phyloP scores from a whole-genome alignment of 1,140 invertebrate species.

The Drosophila pectinifera region DNA sequence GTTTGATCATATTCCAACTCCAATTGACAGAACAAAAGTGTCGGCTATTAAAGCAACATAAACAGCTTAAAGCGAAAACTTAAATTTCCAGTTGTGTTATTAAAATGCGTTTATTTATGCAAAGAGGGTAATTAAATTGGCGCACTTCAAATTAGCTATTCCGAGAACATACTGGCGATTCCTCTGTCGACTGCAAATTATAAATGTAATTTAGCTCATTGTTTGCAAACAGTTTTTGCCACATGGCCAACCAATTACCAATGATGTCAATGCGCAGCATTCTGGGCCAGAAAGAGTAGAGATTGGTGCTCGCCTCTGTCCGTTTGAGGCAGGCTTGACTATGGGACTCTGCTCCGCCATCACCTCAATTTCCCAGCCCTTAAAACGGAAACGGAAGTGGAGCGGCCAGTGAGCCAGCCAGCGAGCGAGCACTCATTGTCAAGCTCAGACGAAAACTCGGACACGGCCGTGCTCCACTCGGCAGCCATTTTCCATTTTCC shows the following conservation, averaged over 20 bases:
- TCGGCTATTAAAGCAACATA: too few relatives aligned
- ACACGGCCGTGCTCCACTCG: slow-evolving; percentile 58
- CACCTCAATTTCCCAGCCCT: slow-evolving; percentile 59
- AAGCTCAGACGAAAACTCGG: slow-evolving; percentile 62
- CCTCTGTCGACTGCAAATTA: slow-evolving; percentile 14
- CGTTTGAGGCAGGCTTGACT: slow-evolving; percentile 16
- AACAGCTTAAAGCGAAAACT: too few relatives aligned
- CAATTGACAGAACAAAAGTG: too few relatives aligned
- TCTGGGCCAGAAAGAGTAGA: background rate
- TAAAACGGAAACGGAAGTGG: slow-evolving; percentile 75
- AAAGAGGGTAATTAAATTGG: slow-evolving; percentile 26
- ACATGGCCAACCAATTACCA: slow-evolving; percentile 15
- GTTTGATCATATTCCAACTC: too few relatives aligned
- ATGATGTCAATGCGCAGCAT: background rate
- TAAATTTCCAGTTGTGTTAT: background rate
- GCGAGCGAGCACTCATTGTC: slow-evolving; percentile 70
- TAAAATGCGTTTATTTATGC: slow-evolving; percentile 6
- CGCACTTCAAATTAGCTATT: slow-evolving; percentile 22
- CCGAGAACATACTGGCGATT: background rate
- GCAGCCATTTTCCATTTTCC: slow-evolving; percentile 41
- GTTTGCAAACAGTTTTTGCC: slow-evolving; percentile 27
- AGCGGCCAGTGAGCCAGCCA: slow-evolving; percentile 36
- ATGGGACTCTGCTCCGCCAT: slow-evolving; percentile 6
- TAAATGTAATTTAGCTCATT: slow-evolving; percentile 36
- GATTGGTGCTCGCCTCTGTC: background rate